These are phyloP conservation scores for Dufourea novaeangliae DNA, from an alignment of 1,140 invertebrate species.

Conservation along the genomic window DNA sequence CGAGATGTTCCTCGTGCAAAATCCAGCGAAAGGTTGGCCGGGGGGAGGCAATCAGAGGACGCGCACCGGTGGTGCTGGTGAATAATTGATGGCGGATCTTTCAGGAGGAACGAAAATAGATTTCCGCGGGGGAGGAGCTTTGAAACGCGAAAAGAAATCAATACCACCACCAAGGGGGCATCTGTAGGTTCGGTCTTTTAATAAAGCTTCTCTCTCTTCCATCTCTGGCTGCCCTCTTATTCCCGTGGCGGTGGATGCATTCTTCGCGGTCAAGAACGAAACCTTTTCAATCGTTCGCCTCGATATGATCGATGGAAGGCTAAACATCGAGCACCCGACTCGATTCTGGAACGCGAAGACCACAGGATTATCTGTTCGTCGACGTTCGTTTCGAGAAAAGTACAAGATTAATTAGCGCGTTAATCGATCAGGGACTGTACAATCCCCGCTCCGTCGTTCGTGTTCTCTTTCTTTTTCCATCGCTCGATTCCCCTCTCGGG, in stretches of 20 bases:
- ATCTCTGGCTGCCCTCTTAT: conserved; percentile 2
- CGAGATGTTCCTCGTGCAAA: not conserved
- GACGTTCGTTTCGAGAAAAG: not conserved
- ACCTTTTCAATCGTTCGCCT: not conserved
- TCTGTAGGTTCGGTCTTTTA: conserved; percentile 43
- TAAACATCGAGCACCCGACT: no score
- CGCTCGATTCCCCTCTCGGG: not conserved
- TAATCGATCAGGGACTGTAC: conserved; percentile 26
- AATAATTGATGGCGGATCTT: conserved; percentile 7
- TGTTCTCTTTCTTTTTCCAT: not conserved
- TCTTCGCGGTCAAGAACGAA: conserved; percentile 23
- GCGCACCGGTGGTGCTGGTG: not conserved
- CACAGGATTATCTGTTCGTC: not conserved
- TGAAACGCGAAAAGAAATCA: conserved; percentile 45
- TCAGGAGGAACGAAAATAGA: conserved; percentile 22
- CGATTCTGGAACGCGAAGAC: not conserved
- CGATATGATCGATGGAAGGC: not conserved
- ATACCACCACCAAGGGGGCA: conserved; percentile 41
- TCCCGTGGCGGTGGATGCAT: not conserved
- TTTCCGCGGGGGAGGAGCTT: not conserved
- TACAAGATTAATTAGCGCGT: conserved; percentile 47
- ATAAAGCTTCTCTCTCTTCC: conserved; percentile 25
- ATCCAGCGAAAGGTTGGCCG: no score
- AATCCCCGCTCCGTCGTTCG: not conserved
- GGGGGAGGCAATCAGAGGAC: no score